Percentiles rank a stretch among this genome's conserved stretches.
These are phyloP conservation scores for Alauda arvensis DNA, from an alignment of 2,797 vertebrate species.

Conservation along the genomic window DNA sequence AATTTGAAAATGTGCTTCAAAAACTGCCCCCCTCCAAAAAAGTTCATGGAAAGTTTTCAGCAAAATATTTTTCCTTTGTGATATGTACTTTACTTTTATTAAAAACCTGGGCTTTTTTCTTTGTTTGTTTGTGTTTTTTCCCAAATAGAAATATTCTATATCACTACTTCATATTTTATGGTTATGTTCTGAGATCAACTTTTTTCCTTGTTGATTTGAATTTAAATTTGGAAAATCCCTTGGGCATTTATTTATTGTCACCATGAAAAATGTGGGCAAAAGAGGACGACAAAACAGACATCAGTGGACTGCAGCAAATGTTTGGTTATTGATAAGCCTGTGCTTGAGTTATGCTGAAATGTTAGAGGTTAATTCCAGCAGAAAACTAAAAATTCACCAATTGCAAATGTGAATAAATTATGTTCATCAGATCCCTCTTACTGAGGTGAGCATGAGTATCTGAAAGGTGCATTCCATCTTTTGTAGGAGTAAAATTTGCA, in stretches of 20 bases:
- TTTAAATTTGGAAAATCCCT: neutral
- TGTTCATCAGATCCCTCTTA: neutral
- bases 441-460: rapidly evolving
- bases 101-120: neutral
- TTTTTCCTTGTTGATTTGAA: neutral
- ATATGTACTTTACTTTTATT: neutral
- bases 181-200: neutral
- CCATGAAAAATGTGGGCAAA: neutral
- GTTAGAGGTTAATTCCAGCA: neutral
- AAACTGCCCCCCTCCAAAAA: neutral
- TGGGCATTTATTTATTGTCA: neutral
- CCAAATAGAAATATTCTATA: neutral
- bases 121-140: neutral
- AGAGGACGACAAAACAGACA: neutral
- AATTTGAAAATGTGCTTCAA: neutral
- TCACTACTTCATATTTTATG: neutral
- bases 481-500: neutral
- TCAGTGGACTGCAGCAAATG: neutral
- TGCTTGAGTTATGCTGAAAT: neutral
- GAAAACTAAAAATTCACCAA: neutral
- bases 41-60: neutral
- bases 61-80: neutral
- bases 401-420: neutral
- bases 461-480: neutral
- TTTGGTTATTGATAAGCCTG: neutral